Evolutionary conservation across 2,888 invertebrate genomes (phyloP).

Genomic region (Pyrgus malvae): DNA sequence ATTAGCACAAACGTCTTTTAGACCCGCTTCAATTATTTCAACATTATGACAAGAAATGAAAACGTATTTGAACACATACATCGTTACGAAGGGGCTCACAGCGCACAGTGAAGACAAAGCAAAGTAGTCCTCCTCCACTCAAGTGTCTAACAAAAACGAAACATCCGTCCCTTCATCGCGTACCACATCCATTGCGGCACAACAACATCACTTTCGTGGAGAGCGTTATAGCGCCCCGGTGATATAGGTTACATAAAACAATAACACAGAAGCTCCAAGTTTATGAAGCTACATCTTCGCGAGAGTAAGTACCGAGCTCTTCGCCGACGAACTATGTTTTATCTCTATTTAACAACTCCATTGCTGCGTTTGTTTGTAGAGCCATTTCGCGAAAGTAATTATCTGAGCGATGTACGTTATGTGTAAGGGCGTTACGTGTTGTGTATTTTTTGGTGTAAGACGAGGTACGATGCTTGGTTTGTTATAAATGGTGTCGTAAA

Average conservation of each 20-base stretch:
- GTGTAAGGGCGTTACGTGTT: background rate
- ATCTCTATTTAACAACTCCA: conserved; percentile 10
- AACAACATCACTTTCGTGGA: conserved; percentile 11
- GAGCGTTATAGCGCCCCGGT: conserved; percentile 17
- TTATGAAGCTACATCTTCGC: conserved; percentile 20
- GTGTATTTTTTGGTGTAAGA: conserved; percentile 11
- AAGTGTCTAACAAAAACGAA: conserved; percentile 22
- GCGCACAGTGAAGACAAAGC: conserved; percentile 11
- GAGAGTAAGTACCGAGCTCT: conserved; percentile 2
- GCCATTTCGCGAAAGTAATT: background rate
- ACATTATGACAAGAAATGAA: conserved; percentile 4
- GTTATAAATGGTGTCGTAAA: conserved; percentile 23
- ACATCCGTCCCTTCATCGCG: conserved; percentile 16
- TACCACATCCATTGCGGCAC: conserved; percentile 19
- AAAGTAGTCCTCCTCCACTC: conserved; percentile 10
- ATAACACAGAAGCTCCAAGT: conserved; percentile 15
- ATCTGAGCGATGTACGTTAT: conserved; percentile 9
- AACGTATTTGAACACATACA: conserved; percentile 11
- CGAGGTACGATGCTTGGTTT: conserved; percentile 9
- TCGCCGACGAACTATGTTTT: background rate
- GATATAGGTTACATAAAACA: conserved; percentile 25
- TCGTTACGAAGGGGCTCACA: conserved; percentile 2
- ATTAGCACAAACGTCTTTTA: too few species aligned
- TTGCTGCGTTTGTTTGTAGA: background rate
- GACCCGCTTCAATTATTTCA: background rate